Conservation (phyloP, 92 coral and sea anemone species). For the Bergia sp. region DNA sequence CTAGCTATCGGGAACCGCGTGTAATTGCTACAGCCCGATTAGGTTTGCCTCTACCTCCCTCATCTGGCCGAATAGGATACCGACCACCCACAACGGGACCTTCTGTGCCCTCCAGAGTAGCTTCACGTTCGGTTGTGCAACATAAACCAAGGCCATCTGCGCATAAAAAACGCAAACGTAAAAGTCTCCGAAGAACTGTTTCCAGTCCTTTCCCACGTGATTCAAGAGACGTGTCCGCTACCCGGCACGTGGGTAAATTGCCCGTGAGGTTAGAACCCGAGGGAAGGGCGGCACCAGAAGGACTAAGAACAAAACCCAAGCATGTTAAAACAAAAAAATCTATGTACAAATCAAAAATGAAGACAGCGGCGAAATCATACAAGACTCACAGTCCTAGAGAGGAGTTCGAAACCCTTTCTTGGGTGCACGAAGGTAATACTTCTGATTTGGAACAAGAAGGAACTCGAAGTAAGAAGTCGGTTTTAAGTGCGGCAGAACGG, state of each 20-base stretch:
- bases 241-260: constrained; percentile 4
- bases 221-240: neutral
- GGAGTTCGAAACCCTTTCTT: neutral
- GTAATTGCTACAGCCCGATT: constrained; percentile 65
- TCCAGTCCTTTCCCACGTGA: constrained; percentile 43
- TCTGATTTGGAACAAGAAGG: neutral
- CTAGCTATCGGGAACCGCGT: constrained; percentile 73
- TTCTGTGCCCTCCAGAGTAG: constrained; percentile 16
- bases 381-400: constrained; percentile 20
- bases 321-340: constrained; percentile 24
- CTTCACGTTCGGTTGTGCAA: neutral
- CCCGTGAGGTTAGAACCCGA: constrained; percentile 27
- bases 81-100: constrained; percentile 21
- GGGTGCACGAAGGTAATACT: neutral
- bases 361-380: constrained; percentile 41
- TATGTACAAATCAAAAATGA: constrained; percentile 41
- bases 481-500: constrained; percentile 16
- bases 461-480: neutral
- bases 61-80: constrained; percentile 41
- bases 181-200: constrained; percentile 29
- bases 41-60: constrained; percentile 28
- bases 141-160: constrained; percentile 8
- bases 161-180: constrained; percentile 19
- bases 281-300: constrained; percentile 37
- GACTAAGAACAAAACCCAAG: neutral